These are phyloP conservation scores for Thamnophis sirtalis DNA, from an alignment of 2,113 vertebrate species.

Conservation along the genomic window DNA sequence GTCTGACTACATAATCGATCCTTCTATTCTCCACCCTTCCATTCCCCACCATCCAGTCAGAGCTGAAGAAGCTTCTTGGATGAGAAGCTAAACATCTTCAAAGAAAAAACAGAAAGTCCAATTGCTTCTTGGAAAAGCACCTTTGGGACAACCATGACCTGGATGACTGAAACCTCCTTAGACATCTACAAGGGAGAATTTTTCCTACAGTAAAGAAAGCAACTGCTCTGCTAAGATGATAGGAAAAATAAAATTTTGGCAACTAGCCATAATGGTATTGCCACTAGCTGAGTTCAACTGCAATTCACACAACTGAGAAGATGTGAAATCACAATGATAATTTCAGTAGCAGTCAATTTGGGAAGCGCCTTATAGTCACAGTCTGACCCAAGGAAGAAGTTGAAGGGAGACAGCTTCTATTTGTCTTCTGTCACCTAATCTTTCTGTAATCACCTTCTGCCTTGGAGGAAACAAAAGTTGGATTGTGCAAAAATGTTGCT, in stretches of 20 bases:
- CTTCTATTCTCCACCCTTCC: too few relatives aligned
- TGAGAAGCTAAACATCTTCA: too few relatives aligned
- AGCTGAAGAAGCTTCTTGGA: too few relatives aligned
- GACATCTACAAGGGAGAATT: background rate
- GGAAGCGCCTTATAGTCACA: background rate
- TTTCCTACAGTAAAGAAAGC: background rate
- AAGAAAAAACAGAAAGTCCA: too few relatives aligned
- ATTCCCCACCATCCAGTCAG: too few relatives aligned
- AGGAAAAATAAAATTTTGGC: background rate
- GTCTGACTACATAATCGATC: too few relatives aligned
- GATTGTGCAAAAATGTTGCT: background rate
- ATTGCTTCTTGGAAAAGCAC: too few relatives aligned
- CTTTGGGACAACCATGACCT: too few relatives aligned
- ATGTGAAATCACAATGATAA: background rate
- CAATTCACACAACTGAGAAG: background rate
- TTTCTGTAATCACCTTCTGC: background rate
- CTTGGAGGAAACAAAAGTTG: background rate
- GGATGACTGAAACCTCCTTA: too few relatives aligned
- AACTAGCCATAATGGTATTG: background rate
- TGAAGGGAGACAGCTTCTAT: background rate
- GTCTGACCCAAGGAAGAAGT: background rate
- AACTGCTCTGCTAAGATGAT: background rate
- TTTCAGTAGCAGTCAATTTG: background rate
- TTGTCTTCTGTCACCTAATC: background rate
- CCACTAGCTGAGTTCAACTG: background rate